Evolutionary conservation across 2,113 vertebrate genomes (phyloP), one percentile per base, ranked within the genome.

Genomic region (Motacilla alba): DNA sequence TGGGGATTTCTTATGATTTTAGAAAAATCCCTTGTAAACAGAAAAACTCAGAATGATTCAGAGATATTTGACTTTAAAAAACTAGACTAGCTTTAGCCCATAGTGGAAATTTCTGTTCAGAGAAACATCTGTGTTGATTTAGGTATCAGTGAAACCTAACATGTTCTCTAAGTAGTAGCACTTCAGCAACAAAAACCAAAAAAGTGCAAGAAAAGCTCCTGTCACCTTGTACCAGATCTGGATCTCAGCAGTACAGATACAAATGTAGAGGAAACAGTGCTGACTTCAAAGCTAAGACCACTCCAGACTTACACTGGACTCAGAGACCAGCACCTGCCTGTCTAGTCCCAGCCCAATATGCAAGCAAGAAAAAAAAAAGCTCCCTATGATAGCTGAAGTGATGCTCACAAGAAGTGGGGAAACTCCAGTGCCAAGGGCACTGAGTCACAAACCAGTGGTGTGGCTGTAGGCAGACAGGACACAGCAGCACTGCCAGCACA

Each of bases 111-210:
- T 52, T 88, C 64, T 89, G 69, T 81, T 69, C 44, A 60, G 58
- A 66, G 82, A 90, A 94, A 89, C 66, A 94, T 82, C 89, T 97
- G 86, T 60, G 83, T 87, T 87, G 49, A 76, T 56, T 93, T 78
- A 93, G 66, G 44, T 82, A 82, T 62, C 62, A 46, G 22, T 23
- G 52, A 90, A 94, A 94, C 49, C 3, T 1, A 89, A 67, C 0
- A 0, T 37, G 67, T 50, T 81, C 64, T 87, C 7, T 56, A 90
- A 92, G 64, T n/a, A 83, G 59, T 76, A 62, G 68, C 72, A 75
- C 72, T 90, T 69, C 44, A 92, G 64, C 53, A 87, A 92, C 41
- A 89, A 64, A 90, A 95, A 62, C 6, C 67, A 93, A 89, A 87
- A 88, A 53, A 79, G 50, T 6, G 55, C 13, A 68, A 81, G 90